Evolutionary conservation across 2,888 invertebrate genomes (phyloP), one percentile per base, ranked within the genome.

Genomic region (Leucania comma): DNA sequence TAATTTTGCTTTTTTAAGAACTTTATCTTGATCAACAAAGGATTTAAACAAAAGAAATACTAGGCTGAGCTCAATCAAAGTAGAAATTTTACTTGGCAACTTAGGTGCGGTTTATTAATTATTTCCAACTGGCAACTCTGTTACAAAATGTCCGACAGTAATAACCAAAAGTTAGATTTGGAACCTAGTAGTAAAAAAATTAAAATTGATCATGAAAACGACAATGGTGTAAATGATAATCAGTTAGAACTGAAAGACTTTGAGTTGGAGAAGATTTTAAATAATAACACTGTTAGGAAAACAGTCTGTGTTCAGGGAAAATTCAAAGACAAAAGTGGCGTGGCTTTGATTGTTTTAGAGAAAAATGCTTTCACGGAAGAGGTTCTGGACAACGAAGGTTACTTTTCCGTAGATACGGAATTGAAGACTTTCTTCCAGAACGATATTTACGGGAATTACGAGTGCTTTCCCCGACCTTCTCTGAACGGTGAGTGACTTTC

Each of bases 401-500:
- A 97, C 88, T 98, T 98, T 85, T 96, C 96, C 46, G 92, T 93
- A 14, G 96, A 97, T 1, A 96, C 97, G 29, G 91, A 93, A 72
- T 92, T 98, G 3, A 94, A 96, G 46, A 97, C 97, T 78, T 96
- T 97, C 70, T 98, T 98, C 89, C 96, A 97, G 42, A 99, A 99
- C 94, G 98, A 98, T 91, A 97, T 98, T 89, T 99, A 98, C 91
- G 98, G 98, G 20, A 98, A 97, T 89, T 98, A 97, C 90, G 97
- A 97, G 88, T 98, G 97, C 92, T 97, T 96, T 84, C 97, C 97
- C 0, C 94, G 93, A 9, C 86, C 95, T 29, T 92, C 96, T 42
- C 90, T 97, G 32, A 97, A 98, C 89, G 97, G 98, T 98, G 92
- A 96, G 96, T 86, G 61, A 46, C 68, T 80, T 72, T 81, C 71